A percentile compares a stretch with the other conserved stretches of the same genome.
Evolutionary conservation across 2,113 vertebrate genomes (phyloP).

Genomic region (Phrynosoma platyrhinos): DNA sequence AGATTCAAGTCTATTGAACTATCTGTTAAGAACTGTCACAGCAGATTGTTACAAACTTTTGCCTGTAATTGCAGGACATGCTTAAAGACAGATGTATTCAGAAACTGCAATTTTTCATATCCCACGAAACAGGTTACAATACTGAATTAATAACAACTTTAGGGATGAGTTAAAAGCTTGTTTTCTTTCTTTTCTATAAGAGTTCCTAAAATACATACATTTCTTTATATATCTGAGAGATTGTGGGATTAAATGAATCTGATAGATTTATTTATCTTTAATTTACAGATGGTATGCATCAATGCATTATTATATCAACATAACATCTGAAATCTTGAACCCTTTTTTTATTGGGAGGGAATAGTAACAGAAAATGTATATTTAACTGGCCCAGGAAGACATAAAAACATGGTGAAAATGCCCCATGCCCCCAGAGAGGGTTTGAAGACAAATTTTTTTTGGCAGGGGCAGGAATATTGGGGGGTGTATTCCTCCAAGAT

Average conservation of each 20-base stretch:
- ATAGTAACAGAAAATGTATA: neutral
- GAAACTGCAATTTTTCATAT: neutral
- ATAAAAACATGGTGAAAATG: too few species aligned
- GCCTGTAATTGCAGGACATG: constrained; percentile 9
- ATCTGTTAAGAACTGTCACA: constrained; percentile 11
- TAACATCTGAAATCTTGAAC: too few species aligned
- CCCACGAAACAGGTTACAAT: neutral
- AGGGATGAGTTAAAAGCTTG: neutral
- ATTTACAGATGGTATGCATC: neutral
- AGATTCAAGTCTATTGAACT: neutral
- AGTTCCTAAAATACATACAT: neutral
- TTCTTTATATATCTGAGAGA: neutral
- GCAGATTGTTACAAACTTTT: neutral
- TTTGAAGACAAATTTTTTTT: too few species aligned
- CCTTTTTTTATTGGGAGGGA: neutral
- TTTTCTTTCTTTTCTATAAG: neutral
- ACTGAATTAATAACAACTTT: neutral
- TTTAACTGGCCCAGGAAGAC: neutral
- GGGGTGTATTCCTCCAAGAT: neutral
- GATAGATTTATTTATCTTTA: neutral
- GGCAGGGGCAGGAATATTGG: too few species aligned
- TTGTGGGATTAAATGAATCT: neutral
- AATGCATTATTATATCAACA: neutral
- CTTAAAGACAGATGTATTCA: neutral
- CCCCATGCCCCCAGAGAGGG: neutral